phyloP scores from a whole-genome alignment of 2,113 vertebrate genomes.

The Polypterus senegalus region DNA sequence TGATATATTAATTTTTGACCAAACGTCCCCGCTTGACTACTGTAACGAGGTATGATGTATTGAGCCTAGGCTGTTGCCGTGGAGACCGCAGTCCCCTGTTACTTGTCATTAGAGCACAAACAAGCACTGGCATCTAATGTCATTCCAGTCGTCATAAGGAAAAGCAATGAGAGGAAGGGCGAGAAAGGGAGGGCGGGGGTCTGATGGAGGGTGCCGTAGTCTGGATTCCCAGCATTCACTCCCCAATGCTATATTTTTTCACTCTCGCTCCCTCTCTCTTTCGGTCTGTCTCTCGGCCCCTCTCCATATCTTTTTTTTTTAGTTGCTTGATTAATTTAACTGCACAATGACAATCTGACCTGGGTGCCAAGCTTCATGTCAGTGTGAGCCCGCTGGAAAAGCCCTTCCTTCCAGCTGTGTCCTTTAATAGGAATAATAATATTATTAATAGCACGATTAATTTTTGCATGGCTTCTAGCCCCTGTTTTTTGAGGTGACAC shows the following conservation, averaged over 20 bases:
- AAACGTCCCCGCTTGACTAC: conserved; percentile 59
- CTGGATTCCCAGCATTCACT: conserved; percentile 14
- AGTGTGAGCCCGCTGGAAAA: no score
- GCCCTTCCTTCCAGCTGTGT: no score
- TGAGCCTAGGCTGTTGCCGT: conserved; percentile 70
- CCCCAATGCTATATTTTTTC: conserved; percentile 11
- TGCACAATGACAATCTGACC: no score
- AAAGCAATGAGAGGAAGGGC: conserved; percentile 37
- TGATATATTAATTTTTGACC: conserved; percentile 61
- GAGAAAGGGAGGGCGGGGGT: conserved; percentile 2
- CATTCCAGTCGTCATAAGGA: conserved; percentile 58
- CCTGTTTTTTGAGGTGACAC: no score
- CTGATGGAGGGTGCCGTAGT: conserved; percentile 11
- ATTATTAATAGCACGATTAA: no score
- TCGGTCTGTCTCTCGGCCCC: conserved; percentile 23
- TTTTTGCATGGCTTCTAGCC: no score
- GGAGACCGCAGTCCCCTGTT: conserved; percentile 66
- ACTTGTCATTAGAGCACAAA: conserved; percentile 74
- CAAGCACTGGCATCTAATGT: conserved; percentile 66
- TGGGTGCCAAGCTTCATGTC: no score
- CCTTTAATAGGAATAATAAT: no score
- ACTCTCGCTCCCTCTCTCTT: conserved; percentile 6
- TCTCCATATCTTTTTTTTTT: conserved; percentile 17
- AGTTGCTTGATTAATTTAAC: conserved; percentile 11
- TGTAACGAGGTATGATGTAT: conserved; percentile 74